Evolutionary conservation across 2,113 vertebrate species (phyloP).

Genomic region (Acrocephalus arundinaceus): DNA sequence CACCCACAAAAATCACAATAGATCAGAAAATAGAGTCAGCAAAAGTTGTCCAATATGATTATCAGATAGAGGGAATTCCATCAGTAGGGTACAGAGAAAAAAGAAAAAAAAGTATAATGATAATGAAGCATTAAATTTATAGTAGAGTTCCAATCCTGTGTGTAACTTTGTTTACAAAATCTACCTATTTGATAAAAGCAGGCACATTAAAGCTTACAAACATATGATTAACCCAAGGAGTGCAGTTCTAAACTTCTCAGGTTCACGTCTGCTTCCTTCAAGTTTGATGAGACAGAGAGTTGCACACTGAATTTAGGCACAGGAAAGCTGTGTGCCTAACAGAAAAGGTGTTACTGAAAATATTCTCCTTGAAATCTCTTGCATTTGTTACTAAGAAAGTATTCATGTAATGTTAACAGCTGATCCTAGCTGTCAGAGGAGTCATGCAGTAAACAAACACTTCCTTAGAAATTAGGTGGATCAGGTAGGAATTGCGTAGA

Average conservation of each 20-base stretch:
- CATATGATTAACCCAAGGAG: neutral
- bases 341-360: neutral
- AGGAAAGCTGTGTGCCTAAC: neutral
- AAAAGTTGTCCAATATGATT: neutral
- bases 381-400: neutral
- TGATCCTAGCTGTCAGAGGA: neutral
- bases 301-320: neutral
- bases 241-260: neutral
- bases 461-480: neutral
- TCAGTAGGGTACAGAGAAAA: neutral
- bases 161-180: neutral
- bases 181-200: neutral
- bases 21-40: neutral
- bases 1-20: neutral
- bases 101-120: neutral
- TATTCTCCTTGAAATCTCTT: neutral
- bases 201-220: neutral
- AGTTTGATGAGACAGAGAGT: neutral
- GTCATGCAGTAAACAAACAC: neutral
- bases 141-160: neutral
- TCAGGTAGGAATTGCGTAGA: neutral
- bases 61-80: neutral
- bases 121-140: neutral
- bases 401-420: neutral
- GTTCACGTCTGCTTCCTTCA: neutral